Conservation (phyloP, 2,888 invertebrate genomes). For the Belgica antarctica region DNA sequence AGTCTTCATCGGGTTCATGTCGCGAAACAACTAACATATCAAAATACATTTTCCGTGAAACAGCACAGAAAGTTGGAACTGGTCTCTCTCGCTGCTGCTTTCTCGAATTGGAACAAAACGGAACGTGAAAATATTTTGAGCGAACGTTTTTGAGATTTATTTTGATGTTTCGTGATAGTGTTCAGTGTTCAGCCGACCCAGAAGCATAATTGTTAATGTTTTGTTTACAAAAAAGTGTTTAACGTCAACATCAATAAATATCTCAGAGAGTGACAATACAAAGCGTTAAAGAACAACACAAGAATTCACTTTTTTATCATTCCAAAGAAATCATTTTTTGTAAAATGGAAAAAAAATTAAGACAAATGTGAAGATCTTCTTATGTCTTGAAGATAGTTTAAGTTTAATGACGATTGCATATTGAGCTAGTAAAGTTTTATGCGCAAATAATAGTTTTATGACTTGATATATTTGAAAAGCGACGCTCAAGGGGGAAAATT, state of each 20-base stretch:
- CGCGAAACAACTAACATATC: conserved; percentile 42
- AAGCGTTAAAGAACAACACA: conserved; percentile 5
- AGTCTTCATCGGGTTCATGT: conserved; percentile 13
- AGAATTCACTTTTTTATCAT: not conserved
- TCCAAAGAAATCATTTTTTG: not conserved
- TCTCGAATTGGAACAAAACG: not conserved
- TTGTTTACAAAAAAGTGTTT: not conserved
- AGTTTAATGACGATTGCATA: conserved; percentile 29
- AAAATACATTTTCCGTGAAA: not conserved
- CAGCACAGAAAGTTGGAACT: no score
- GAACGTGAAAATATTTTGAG: not conserved
- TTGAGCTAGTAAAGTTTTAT: conserved; percentile 30
- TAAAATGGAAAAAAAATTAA: not conserved
- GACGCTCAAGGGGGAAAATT: not conserved
- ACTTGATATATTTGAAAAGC: not conserved
- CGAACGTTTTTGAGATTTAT: not conserved
- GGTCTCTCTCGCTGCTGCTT: not conserved
- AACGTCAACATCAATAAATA: conserved; percentile 7
- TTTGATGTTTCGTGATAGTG: not conserved
- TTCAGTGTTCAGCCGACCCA: not conserved
- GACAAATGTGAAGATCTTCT: conserved; percentile 18
- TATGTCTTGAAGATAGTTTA: not conserved
- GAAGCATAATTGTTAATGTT: not conserved
- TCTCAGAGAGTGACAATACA: not conserved
- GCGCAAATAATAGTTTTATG: conserved; percentile 43